These are phyloP conservation scores for Phataginus tricuspis DNA, from an alignment of 2,797 vertebrate genomes.

Conservation along the genomic window DNA sequence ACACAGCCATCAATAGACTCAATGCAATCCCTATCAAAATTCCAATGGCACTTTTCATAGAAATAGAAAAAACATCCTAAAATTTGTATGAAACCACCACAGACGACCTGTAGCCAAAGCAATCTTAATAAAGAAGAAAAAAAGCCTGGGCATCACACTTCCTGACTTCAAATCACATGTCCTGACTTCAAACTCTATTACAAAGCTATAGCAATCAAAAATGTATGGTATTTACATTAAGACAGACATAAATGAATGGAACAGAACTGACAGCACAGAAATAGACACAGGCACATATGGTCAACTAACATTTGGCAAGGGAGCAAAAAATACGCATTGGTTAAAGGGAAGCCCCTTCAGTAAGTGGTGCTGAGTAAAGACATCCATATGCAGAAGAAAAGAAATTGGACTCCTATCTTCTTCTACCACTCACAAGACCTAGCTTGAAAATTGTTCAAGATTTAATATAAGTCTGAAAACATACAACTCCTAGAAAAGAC, in stretches of 20 bases:
- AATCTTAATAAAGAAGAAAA: background rate
- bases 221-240: background rate
- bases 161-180: background rate
- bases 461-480: background rate
- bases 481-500: background rate
- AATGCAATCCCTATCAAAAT: too few species aligned
- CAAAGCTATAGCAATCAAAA: background rate
- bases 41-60: too few species aligned
- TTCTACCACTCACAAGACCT: background rate
- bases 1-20: too few species aligned
- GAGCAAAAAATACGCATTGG: background rate
- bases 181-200: background rate
- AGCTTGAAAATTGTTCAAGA: background rate
- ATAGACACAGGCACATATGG: background rate
- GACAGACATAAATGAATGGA: background rate
- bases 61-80: too few species aligned
- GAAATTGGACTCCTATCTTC: background rate
- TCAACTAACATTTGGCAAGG: background rate
- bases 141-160: background rate
- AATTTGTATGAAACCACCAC: too few species aligned
- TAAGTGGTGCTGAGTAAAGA: background rate
- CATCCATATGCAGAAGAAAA: background rate
- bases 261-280: background rate
- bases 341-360: background rate
- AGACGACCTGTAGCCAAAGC: background rate